phyloP scores from a whole-genome alignment of 2,888 invertebrate species.

The Machimus rusticus region DNA sequence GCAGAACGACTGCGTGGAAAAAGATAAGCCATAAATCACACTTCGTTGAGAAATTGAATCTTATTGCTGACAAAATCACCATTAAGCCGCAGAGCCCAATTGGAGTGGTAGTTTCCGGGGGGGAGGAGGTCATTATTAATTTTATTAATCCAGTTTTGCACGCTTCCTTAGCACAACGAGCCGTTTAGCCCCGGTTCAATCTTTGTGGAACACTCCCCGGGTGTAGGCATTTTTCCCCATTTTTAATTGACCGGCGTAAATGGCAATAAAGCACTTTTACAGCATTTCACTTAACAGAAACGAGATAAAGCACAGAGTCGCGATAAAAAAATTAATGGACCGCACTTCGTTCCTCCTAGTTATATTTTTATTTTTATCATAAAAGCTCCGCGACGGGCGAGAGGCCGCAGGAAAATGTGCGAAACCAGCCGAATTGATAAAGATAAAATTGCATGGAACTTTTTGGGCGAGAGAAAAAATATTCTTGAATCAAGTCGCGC shows the following conservation, averaged over 20 bases:
- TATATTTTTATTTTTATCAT: not conserved
- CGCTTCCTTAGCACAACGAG: not conserved
- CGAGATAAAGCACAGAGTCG: constrained; percentile 17
- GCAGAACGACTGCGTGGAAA: not conserved
- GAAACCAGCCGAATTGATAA: not conserved
- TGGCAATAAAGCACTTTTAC: constrained; percentile 8
- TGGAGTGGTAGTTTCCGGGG: not conserved
- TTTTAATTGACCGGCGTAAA: constrained; percentile 1
- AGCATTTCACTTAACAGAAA: constrained; percentile 8
- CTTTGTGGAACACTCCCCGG: not conserved
- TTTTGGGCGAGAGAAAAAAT: not conserved
- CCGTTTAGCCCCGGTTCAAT: not conserved
- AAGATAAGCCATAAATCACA: not conserved
- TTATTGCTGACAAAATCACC: constrained; percentile 5
- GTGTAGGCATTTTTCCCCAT: not conserved
- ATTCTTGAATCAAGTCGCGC: not conserved
- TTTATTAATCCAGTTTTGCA: not conserved
- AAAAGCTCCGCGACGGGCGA: not conserved
- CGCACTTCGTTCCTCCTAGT: constrained; percentile 2
- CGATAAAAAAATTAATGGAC: not conserved
- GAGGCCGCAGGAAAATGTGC: not conserved
- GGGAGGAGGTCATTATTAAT: not conserved
- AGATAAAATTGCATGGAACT: constrained; percentile 2
- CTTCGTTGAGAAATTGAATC: not conserved
- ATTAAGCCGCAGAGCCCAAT: not conserved